Evolutionary conservation across 2,888 invertebrate species (phyloP), one percentile per base, ranked within the genome.

Genomic region (Papilio protenor): DNA sequence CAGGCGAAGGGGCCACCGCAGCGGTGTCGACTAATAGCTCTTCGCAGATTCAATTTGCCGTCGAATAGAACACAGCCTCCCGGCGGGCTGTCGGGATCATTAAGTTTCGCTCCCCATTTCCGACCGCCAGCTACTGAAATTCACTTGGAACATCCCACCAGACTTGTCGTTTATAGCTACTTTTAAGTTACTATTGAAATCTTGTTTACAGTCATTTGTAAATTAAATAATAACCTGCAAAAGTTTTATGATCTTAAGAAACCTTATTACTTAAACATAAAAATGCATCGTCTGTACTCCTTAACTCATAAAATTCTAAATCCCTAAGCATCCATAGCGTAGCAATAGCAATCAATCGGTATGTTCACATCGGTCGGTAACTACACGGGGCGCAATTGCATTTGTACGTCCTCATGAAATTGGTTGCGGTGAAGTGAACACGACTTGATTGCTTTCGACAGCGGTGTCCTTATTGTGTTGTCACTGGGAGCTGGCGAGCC

Each of bases 1-100:
- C 90, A 89, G 90, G 89, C 88, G 89, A 87, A 87, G 86, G 86
- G 80, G 80, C 86, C 85, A 84, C 87, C 85, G 87, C 89, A 90
- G 91, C 87, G 91, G 92, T 92, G 91, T 90, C 89, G 87, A 90
- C 92, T 94, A 93, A 94, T 93, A 92, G 93, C 92, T 92, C 91
- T 90, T 92, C 90, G 87, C 91, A 92, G 91, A 93, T 94, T 94
- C 91, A 93, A 94, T 94, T 93, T 93, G 89, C 89, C 87, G 86
- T 88, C 90, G 89, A 91, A 94, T 91, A 91, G 92, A 91, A 89
- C 89, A 90, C 90, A 91, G 88, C 89, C 90, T 90, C 90, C 90
- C 89, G 84, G 88, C 87, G 89, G 90, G 89, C 90, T 89, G 88
- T 89, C 88, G 89, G 89, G 88, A 92, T 93, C 91, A 93, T 93